These are phyloP conservation scores for Drosophila kambysellisi DNA, from an alignment of 2,888 invertebrate genomes.

Conservation along the genomic window DNA sequence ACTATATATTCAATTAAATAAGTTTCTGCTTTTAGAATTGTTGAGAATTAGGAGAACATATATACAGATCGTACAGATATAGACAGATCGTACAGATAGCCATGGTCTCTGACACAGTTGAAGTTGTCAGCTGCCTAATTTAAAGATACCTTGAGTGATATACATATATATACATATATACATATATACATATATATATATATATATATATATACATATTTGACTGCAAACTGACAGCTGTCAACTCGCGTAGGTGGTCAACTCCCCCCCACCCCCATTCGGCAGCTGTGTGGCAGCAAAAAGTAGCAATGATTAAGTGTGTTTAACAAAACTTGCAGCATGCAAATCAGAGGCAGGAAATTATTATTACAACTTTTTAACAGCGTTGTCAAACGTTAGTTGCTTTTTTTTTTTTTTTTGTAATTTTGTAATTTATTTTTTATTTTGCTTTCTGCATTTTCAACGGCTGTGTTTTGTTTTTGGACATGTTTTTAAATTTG, in stretches of 20 bases:
- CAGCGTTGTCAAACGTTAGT: constrained; percentile 44
- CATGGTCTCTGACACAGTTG: too few relatives aligned
- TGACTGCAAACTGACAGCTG: constrained; percentile 3
- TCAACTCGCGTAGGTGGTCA: constrained; percentile 47
- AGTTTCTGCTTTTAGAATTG: background rate
- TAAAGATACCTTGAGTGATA: too few relatives aligned
- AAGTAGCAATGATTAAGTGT: constrained; percentile 45
- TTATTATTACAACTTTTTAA: constrained; percentile 72
- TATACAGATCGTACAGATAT: background rate
- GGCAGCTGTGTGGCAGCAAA: background rate
- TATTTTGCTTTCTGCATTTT: constrained; percentile 11
- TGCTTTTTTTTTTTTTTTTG: background rate
- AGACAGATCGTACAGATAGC: background rate
- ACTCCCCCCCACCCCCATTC: background rate
- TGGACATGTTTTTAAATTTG: constrained; percentile 54
- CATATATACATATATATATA: background rate
- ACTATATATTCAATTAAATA: background rate
- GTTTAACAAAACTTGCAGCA: constrained; percentile 51
- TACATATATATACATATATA: too few relatives aligned
- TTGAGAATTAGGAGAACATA: background rate
- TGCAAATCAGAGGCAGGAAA: constrained; percentile 78
- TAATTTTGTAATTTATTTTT: background rate
- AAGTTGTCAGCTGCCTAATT: too few relatives aligned
- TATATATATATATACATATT: background rate
- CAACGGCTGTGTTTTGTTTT: constrained; percentile 25